Evolutionary conservation across 1,140 invertebrate genomes (phyloP).

Genomic region (Drosophila mayri): DNA sequence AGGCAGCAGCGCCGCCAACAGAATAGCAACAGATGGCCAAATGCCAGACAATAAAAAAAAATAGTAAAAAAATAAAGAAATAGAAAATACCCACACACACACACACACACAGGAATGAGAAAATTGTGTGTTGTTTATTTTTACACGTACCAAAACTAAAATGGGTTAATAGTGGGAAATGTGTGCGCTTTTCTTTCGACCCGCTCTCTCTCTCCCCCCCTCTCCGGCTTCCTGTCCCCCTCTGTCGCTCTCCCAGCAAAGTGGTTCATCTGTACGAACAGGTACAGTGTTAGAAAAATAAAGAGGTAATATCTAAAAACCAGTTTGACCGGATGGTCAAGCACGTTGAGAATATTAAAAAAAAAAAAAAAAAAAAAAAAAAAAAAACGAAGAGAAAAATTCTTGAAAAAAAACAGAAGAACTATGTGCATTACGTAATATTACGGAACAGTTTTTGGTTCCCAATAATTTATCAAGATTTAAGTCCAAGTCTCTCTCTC

Average conservation of each 20-base stretch:
- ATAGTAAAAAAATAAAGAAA: constrained; percentile 18
- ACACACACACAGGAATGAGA: constrained; percentile 33
- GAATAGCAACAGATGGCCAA: constrained; percentile 51
- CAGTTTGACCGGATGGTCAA: constrained; percentile 52
- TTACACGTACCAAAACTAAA: constrained; percentile 67
- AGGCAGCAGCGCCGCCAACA: constrained; percentile 15
- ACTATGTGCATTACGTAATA: constrained; percentile 39
- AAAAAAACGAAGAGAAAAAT: constrained; percentile 20
- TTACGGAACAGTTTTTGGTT: constrained; percentile 12
- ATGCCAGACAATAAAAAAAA: constrained; percentile 34
- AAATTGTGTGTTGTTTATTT: constrained; percentile 68
- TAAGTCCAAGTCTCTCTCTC: not conserved
- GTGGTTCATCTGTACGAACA: constrained; percentile 22
- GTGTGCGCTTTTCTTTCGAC: constrained; percentile 41
- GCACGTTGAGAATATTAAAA: constrained; percentile 45
- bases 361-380: constrained; percentile 14
- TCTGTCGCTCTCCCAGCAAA: constrained; percentile 4
- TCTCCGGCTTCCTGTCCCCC: constrained; percentile 1
- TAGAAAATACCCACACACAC: constrained; percentile 11
- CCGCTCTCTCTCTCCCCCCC: not conserved
- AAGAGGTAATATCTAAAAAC: constrained; percentile 29
- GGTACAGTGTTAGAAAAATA: constrained; percentile 48
- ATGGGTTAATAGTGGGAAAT: constrained; percentile 80
- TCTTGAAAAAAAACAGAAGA: constrained; percentile 11
- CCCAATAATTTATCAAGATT: not conserved